Base-by-base conservation (phyloP, 2,888 invertebrate genomes). In the Bursaphelenchus okinawaensis region DNA sequence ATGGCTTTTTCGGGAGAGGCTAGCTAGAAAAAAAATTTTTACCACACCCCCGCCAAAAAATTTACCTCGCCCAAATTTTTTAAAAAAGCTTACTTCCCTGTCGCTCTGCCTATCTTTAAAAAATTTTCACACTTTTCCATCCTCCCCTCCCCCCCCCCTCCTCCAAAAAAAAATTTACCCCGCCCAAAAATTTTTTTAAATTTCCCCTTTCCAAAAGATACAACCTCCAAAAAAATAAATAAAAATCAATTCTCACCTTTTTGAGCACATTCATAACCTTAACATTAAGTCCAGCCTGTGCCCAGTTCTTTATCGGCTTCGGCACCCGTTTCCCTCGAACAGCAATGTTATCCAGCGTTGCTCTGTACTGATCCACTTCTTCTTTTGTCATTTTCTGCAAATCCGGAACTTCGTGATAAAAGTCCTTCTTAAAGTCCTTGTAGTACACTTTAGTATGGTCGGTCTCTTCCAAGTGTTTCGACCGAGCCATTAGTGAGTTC, bases 351-450 rank as follows among this genome's bases (percentile, higher is more conserved):
- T 98, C 98, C 69, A 98, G 83, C 77, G 95, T 93, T 70, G 76
- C 73, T n/a, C 86, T 80, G 56, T 83, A 81, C 8, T 76, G 82
- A 52, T 85, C 85, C 40, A 86, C 86, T 82, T 86, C 85, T 82
- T 91, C 90, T 26, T 88, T 83, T 0, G 91, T 90, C 94, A 98
- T 93, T 79, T 89, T 89, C 0, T 91, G 88, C 71, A 99, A 88
- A 85, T 99, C 98, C 55, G 91, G 95, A 2, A 90, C 78, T 87
- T 99, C 98, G 1, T 93, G 91, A 84, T 99, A 99, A 83, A 99
- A 99, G 72, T 91, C 88, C 85, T 96, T 98, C 67, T 92, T 88
- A 83, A 93, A 96, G 0, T 91, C 85, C 66, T 89, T 87, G 84
- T 98, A 99, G 63, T 90, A 88, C 22, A 98, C 89, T 63, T 71